A percentile compares a stretch with the other conserved stretches of the same genome.
phyloP scores from a whole-genome alignment of 2,797 vertebrate species.

The Artibeus lituratus region DNA sequence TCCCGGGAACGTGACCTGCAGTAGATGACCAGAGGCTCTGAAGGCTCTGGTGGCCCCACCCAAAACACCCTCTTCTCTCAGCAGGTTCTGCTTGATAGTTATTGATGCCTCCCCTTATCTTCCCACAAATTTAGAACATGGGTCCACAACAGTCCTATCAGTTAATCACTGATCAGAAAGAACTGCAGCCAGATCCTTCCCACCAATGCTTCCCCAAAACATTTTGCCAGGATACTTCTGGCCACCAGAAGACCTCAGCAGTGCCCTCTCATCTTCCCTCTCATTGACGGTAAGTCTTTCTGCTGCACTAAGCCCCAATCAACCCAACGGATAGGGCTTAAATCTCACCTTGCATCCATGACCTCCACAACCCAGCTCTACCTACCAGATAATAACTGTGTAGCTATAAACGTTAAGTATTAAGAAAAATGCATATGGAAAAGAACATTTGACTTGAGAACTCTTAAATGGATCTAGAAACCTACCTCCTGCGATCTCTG shows the following conservation, averaged over 20 bases:
- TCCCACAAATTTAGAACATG: neutral
- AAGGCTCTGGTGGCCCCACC: neutral
- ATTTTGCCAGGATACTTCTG: neutral
- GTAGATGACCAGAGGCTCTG: neutral
- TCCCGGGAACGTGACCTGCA: slow-evolving; percentile 92
- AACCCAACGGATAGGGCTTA: neutral
- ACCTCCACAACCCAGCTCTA: neutral
- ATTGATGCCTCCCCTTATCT: neutral
- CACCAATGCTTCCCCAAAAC: neutral
- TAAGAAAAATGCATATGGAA: neutral
- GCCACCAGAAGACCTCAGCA: neutral
- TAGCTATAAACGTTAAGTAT: neutral
- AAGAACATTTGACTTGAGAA: neutral
- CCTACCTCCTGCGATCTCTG: slow-evolving; percentile 91
- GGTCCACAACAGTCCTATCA: neutral
- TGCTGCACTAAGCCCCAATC: neutral
- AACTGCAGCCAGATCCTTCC: neutral
- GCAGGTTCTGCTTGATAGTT: neutral
- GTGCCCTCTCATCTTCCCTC: too few relatives aligned
- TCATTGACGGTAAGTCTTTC: too few relatives aligned
- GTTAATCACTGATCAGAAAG: neutral
- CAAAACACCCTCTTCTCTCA: too few relatives aligned
- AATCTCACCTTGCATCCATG: neutral
- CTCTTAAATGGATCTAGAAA: neutral
- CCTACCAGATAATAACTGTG: neutral